Conservation (phyloP, 2,888 invertebrate species). For the Synergus gifuensis region DNA sequence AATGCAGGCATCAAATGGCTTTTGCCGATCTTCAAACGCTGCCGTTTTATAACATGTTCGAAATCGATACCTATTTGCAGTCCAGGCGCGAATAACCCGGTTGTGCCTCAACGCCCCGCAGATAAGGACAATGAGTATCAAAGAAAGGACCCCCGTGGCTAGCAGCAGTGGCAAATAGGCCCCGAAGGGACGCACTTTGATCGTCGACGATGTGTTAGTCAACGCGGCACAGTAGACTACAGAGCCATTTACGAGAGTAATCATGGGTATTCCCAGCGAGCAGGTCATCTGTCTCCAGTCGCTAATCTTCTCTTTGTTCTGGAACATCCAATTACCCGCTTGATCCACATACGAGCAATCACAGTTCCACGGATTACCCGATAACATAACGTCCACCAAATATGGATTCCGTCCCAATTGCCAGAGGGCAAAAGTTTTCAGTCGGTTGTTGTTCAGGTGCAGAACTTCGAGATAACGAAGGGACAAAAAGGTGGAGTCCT, state of each 20-base stretch:
- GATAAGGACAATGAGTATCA: slow-evolving; percentile 87
- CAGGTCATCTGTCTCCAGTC: slow-evolving; percentile 89
- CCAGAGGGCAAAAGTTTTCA: slow-evolving; percentile 92
- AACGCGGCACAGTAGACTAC: slow-evolving; percentile 87
- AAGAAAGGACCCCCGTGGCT: slow-evolving; percentile 87
- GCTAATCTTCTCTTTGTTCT: slow-evolving; percentile 88
- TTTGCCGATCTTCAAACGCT: slow-evolving; percentile 86
- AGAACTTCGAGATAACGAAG: slow-evolving; percentile 91
- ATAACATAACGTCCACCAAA: slow-evolving; percentile 90
- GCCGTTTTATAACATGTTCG: slow-evolving; percentile 93
- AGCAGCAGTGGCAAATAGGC: slow-evolving; percentile 89
- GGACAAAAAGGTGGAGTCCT: slow-evolving; percentile 90
- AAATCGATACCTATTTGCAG: slow-evolving; percentile 91
- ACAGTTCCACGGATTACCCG: slow-evolving; percentile 94
- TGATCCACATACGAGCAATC: slow-evolving; percentile 91
- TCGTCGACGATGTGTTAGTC: slow-evolving; percentile 86
- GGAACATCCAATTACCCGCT: slow-evolving; percentile 89
- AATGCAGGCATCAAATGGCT: slow-evolving; percentile 96
- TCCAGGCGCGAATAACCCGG: slow-evolving; percentile 90
- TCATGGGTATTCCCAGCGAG: slow-evolving; percentile 84
- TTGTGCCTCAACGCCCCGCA: slow-evolving; percentile 90
- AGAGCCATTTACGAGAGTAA: slow-evolving; percentile 87
- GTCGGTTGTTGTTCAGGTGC: slow-evolving; percentile 90
- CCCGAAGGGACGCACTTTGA: slow-evolving; percentile 88
- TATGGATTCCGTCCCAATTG: slow-evolving; percentile 90